These are phyloP conservation scores for Chroicocephalus ridibundus DNA, from an alignment of 2,113 vertebrate genomes.

Conservation along the genomic window DNA sequence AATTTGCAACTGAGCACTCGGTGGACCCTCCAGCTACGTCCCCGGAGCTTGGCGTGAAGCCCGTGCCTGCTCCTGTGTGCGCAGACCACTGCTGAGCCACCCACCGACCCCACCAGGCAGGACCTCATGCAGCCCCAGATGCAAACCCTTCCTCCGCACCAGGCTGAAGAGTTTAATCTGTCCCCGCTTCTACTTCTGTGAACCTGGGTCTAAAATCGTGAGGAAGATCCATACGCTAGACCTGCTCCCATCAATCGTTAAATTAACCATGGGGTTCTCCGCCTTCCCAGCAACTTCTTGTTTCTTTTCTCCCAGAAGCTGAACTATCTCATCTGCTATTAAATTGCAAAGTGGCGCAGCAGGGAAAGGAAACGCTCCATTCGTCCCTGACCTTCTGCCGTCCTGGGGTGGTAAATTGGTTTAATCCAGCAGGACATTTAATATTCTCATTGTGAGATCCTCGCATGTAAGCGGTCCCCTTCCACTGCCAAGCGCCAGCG, in stretches of 20 bases:
- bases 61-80: neutral
- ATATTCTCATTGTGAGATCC: neutral
- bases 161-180: neutral
- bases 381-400: neutral
- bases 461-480: fast-evolving
- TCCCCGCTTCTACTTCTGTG: neutral
- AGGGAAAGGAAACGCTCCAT: neutral
- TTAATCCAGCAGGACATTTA: neutral
- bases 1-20: neutral
- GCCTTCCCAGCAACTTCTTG: neutral
- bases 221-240: neutral
- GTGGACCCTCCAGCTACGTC: neutral
- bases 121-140: neutral
- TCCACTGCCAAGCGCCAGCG: fast-evolving
- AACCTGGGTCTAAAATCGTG: neutral
- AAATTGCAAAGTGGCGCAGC: neutral
- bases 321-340: neutral
- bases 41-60: neutral
- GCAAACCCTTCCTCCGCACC: neutral
- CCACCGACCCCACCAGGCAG: fast-evolving
- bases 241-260: fast-evolving
- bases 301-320: neutral
- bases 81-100: neutral
- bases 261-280: fast-evolving
- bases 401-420: neutral